phyloP scores from a whole-genome alignment of 2,797 vertebrate genomes.

The Sylvia borin region DNA sequence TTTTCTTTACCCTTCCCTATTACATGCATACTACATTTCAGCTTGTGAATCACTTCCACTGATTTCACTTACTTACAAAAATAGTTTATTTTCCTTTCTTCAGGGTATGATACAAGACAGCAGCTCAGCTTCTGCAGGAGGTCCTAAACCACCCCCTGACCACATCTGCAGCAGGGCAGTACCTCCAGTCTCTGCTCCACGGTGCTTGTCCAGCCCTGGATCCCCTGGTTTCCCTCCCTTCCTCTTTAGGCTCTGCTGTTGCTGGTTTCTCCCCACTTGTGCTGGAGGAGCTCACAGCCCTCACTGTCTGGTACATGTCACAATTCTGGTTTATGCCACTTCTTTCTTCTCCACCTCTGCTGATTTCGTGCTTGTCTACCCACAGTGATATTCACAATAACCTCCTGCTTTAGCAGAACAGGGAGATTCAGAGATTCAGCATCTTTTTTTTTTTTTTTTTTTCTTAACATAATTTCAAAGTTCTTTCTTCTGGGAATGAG shows the following conservation, averaged over 20 bases:
- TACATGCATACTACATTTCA: neutral
- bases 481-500: neutral
- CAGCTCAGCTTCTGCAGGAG: neutral
- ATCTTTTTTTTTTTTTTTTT: neutral
- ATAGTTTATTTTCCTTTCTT: neutral
- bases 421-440: neutral
- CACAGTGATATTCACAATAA: accelerated
- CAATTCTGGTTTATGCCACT: neutral
- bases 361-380: neutral
- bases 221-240: neutral
- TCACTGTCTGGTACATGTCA: accelerated
- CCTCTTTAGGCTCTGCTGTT: neutral
- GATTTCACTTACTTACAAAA: neutral
- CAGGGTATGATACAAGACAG: neutral
- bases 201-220: accelerated
- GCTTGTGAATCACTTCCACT: neutral
- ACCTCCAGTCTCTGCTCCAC: neutral
- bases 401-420: neutral
- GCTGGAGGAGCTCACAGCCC: neutral
- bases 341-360: neutral
- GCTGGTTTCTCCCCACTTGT: neutral
- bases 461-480: neutral
- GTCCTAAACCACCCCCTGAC: neutral
- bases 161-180: accelerated
- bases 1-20: neutral